Evolutionary conservation across 2,888 invertebrate genomes (phyloP), one percentile per base, ranked within the genome.

Genomic region (Nemotelus pantherinus): DNA sequence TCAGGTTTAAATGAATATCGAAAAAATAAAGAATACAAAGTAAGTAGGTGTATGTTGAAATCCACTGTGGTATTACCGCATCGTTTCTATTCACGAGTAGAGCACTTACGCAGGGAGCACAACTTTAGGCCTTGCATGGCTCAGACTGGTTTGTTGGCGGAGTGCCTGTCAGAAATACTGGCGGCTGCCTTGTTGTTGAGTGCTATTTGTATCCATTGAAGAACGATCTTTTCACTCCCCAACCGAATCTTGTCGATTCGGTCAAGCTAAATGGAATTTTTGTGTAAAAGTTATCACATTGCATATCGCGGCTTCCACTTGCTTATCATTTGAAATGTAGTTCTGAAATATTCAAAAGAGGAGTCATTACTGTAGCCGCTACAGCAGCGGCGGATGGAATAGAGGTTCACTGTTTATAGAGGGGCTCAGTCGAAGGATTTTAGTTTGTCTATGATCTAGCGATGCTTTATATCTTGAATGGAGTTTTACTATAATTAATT

Each of bases 261-360:
- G 44, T 25, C 44, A 10, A 47, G 65, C 71, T 71, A 71, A 71
- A 71, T 71, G 71, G 71, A 71, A 71, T 55, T 71, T 57, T 71
- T 71, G 71, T 71, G 71, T 71, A 55, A 71, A 71, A 71, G 43
- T 71, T 71, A 71, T 71, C 71, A 71, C 44, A 71, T 71, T 57
- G 44, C 71, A 71, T 43, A 71, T 71, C 71, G 44, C 43, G 71
- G 55, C 71, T 71, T 53, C 71, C 25, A 43, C 41, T 50, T 43
- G 55, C 68, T 68, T 68, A 65, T 65, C 65, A 65, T 47, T 47
- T 65, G 65, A 41, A 65, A 65, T 65, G 65, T 65, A 25, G 25
- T 25, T 25, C 47, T 44, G 65, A 65, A 44, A 65, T 65, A 65
- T 65, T 47, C 45, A 65, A 47, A 47, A 47, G 65, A 25, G 25